phyloP scores from a whole-genome alignment of 2,797 vertebrate genomes.

The Catharus ustulatus region DNA sequence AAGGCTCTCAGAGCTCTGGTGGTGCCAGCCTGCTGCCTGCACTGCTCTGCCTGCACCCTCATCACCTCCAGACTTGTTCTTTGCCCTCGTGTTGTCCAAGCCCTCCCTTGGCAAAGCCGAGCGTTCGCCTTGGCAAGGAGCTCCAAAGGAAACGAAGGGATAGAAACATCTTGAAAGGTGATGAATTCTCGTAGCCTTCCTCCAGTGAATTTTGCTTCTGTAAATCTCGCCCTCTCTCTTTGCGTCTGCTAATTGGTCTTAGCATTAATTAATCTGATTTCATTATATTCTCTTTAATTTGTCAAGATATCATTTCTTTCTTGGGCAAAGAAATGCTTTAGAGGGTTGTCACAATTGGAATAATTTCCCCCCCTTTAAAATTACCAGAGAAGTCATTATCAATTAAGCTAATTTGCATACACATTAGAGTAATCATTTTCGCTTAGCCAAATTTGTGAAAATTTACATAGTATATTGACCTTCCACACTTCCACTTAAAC shows the following conservation, averaged over 20 bases:
- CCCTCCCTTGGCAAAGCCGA: neutral
- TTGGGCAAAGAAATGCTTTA: constrained; percentile 62
- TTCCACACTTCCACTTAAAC: constrained; percentile 71
- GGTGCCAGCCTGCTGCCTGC: neutral
- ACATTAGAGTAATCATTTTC: constrained; percentile 77
- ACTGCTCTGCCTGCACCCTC: neutral
- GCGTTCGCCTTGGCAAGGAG: fast-evolving
- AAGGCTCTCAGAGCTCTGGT: neutral
- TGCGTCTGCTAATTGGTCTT: constrained; percentile 76
- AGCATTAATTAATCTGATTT: constrained; percentile 82
- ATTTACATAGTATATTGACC: constrained; percentile 80
- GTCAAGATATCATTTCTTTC: constrained; percentile 73
- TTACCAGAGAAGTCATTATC: constrained; percentile 73
- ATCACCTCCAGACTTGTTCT: neutral
- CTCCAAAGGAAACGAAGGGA: neutral
- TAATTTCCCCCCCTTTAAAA: constrained; percentile 57
- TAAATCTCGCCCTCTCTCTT: constrained; percentile 44
- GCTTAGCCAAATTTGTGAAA: constrained; percentile 78
- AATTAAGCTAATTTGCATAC: constrained; percentile 79
- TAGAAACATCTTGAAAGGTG: constrained; percentile 15
- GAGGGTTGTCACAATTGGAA: constrained; percentile 71
- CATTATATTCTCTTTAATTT: constrained; percentile 79
- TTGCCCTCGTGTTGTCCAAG: fast-evolving
- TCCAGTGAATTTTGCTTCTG: constrained; percentile 63
- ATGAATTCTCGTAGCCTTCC: constrained; percentile 42